Conservation (phyloP, 2,888 invertebrate species). For the Brenthis daphne region DNA sequence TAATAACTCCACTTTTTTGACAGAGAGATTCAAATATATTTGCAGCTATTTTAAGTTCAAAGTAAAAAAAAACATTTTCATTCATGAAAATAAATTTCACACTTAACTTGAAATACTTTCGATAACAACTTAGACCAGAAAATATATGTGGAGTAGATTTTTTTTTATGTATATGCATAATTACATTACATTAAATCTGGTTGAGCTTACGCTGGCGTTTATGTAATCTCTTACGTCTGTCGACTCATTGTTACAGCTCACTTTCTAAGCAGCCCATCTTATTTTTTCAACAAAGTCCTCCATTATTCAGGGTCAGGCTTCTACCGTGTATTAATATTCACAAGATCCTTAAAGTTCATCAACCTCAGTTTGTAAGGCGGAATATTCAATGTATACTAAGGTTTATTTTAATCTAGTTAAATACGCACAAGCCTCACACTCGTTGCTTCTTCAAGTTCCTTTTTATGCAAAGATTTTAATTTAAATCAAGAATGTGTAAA, state of each 20-base stretch:
- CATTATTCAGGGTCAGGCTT: constrained; percentile 41
- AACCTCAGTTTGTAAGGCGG: constrained; percentile 35
- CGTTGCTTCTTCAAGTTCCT: constrained; percentile 21
- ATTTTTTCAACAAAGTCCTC: constrained; percentile 38
- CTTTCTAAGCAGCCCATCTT: constrained; percentile 34
- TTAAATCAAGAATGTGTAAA: constrained; percentile 18
- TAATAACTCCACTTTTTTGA: too few species aligned
- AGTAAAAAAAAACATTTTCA: too few species aligned
- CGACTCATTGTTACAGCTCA: constrained; percentile 33
- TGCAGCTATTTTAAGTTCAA: too few species aligned
- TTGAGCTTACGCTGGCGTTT: constrained; percentile 9
- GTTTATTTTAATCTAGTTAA: constrained; percentile 34
- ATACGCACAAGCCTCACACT: constrained; percentile 26
- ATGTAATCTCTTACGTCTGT: constrained; percentile 19
- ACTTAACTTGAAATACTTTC: too few species aligned
- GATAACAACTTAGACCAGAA: too few species aligned
- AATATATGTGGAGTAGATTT: too few species aligned
- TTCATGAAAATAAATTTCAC: too few species aligned
- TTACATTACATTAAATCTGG: constrained; percentile 10
- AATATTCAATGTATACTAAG: constrained; percentile 36
- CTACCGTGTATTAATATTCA: constrained; percentile 39
- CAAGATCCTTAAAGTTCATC: constrained; percentile 39
- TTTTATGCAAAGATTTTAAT: constrained; percentile 31
- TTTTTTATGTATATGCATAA: neutral
- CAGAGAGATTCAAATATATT: too few species aligned